Evolutionary conservation across 2,797 vertebrate species (phyloP).

Genomic region (Clarias platycephalus): DNA sequence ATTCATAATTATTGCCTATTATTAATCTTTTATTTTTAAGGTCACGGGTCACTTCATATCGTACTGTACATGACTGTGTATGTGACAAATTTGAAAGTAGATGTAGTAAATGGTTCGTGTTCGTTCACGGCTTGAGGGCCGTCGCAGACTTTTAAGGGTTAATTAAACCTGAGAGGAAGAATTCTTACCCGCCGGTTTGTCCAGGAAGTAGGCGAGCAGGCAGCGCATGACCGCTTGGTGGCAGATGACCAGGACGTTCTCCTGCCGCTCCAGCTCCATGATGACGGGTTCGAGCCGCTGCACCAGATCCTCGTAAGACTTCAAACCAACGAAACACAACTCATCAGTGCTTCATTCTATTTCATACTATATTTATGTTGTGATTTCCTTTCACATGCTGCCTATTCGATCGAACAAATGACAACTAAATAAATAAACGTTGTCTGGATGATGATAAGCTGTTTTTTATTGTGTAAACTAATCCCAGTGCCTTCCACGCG

Average conservation of each 20-base stretch:
- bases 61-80: no score
- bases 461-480: no score
- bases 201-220: slow-evolving; percentile 94
- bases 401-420: not conserved
- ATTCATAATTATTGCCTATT: no score
- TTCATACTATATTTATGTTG: not conserved
- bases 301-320: slow-evolving; percentile 98
- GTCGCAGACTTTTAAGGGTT: not conserved
- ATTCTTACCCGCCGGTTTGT: slow-evolving; percentile 87
- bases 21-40: no score
- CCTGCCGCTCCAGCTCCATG: slow-evolving; percentile 98
- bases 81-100: no score
- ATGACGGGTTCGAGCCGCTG: slow-evolving; percentile 96
- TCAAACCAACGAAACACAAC: slow-evolving; percentile 15
- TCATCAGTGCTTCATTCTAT: not conserved
- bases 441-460: not conserved
- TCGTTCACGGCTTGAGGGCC: not conserved
- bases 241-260: slow-evolving; percentile 95
- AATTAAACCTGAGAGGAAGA: not conserved
- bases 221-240: slow-evolving; percentile 99
- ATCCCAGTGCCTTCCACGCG: not conserved
- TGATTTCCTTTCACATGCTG: not conserved
- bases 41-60: no score
- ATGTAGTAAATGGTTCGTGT: not conserved
- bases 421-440: no score